Evolutionary conservation across 1,140 invertebrate genomes (phyloP).

Genomic region (Pemphigus obesinymphae): DNA sequence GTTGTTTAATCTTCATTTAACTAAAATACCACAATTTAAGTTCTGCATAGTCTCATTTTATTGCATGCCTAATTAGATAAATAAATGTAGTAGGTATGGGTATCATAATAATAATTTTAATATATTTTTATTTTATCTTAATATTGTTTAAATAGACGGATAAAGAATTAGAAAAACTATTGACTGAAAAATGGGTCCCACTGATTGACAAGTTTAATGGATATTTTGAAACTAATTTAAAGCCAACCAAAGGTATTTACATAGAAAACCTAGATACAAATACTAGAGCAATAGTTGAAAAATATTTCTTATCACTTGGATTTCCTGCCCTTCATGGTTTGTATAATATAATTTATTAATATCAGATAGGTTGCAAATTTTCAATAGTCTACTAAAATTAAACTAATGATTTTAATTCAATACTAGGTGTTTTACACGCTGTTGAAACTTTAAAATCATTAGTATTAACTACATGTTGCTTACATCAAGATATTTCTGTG

Average conservation of each 20-base stretch:
- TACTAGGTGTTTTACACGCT: slow-evolving; percentile 74
- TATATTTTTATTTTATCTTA: not conserved
- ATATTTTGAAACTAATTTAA: slow-evolving; percentile 32
- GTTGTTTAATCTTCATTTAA: too few species aligned
- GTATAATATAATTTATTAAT: not conserved
- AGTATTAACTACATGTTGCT: slow-evolving; percentile 74
- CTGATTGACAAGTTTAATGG: slow-evolving; percentile 15
- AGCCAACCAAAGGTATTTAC: slow-evolving; percentile 21
- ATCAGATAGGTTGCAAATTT: too few species aligned
- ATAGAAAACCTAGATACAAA: not conserved
- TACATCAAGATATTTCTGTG: slow-evolving; percentile 68
- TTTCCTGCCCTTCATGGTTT: slow-evolving; percentile 25
- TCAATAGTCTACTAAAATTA: not conserved
- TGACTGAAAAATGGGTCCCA: slow-evolving; percentile 20
- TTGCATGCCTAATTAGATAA: too few species aligned
- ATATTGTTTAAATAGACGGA: not conserved
- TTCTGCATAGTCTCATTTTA: too few species aligned
- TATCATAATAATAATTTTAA: too few species aligned
- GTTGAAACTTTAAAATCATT: slow-evolving; percentile 89
- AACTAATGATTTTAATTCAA: too few species aligned
- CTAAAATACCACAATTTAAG: too few species aligned
- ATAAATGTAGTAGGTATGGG: too few species aligned
- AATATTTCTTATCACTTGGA: slow-evolving; percentile 26
- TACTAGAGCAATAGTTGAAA: not conserved
- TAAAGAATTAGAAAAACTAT: slow-evolving; percentile 7